Conservation (phyloP, 1,140 invertebrate species). For the Drosophila auraria region DNA sequence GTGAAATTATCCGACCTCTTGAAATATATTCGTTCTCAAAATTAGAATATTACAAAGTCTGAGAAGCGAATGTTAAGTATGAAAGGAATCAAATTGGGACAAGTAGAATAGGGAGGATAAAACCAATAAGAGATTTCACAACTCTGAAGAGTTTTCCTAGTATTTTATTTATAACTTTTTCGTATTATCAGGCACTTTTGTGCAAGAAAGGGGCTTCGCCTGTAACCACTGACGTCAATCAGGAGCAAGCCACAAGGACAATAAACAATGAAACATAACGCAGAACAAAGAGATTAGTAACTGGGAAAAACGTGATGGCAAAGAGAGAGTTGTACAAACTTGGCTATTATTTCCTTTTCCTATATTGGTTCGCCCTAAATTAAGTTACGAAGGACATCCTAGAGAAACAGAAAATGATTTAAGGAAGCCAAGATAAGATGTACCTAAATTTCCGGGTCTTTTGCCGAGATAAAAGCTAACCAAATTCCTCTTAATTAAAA, state of each 20-base stretch:
- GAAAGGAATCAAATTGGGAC: too few species aligned
- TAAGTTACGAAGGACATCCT: not conserved
- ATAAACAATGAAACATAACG: not conserved
- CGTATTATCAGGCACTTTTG: too few species aligned
- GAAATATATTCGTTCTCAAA: not conserved
- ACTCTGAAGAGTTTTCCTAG: not conserved
- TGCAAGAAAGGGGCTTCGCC: too few species aligned
- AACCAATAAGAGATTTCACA: too few species aligned
- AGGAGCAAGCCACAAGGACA: too few species aligned
- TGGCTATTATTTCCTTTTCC: not conserved
- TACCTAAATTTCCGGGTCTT: not conserved
- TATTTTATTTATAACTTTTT: too few species aligned
- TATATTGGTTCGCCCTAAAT: not conserved
- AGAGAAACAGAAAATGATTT: not conserved
- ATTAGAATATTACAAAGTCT: not conserved
- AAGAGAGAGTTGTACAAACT: not conserved
- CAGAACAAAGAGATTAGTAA: not conserved
- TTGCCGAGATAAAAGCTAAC: not conserved
- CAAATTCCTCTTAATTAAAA: not conserved
- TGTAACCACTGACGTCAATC: not conserved
- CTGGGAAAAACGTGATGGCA: not conserved
- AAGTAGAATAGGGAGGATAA: not conserved
- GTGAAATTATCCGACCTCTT: constrained; percentile 40
- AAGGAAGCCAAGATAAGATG: not conserved
- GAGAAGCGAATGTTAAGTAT: too few species aligned